Conservation (phyloP, 2,888 invertebrate genomes). For the Papilio protenor region DNA sequence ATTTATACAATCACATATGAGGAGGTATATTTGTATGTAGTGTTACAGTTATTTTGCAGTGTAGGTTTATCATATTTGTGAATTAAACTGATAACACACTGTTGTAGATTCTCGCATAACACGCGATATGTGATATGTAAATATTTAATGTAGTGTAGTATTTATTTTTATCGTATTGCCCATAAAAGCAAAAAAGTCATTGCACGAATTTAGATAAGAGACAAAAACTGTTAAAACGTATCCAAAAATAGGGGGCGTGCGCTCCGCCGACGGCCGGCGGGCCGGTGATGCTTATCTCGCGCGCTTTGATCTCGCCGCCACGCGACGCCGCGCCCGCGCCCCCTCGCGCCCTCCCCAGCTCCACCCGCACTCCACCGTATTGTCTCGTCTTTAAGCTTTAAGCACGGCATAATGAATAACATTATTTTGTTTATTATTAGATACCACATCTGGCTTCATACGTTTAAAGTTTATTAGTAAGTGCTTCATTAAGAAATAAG, state of each 20-base stretch:
- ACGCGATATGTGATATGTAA: slow-evolving; percentile 44
- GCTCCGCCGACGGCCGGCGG: slow-evolving; percentile 67
- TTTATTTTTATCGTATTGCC: slow-evolving; percentile 50
- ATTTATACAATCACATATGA: background rate
- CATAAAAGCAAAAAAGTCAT: slow-evolving; percentile 60
- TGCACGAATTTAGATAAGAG: slow-evolving; percentile 58
- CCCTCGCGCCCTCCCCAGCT: slow-evolving; percentile 53
- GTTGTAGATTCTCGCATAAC: slow-evolving; percentile 20
- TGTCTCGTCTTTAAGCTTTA: slow-evolving; percentile 57
- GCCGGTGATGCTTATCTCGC: slow-evolving; percentile 73
- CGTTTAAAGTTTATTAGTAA: slow-evolving; percentile 1
- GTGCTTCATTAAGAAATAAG: slow-evolving; percentile 12
- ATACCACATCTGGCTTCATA: slow-evolving; percentile 2
- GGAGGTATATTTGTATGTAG: background rate
- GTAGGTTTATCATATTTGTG: slow-evolving; percentile 1
- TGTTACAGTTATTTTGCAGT: background rate
- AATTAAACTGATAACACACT: slow-evolving; percentile 29
- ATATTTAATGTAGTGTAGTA: slow-evolving; percentile 43
- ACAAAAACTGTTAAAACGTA: slow-evolving; percentile 70
- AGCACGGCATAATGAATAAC: slow-evolving; percentile 44
- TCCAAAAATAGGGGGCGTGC: slow-evolving; percentile 71
- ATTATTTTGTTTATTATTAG: slow-evolving; percentile 41
- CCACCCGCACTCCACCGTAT: slow-evolving; percentile 60
- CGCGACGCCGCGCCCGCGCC: slow-evolving; percentile 52
- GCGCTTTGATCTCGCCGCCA: slow-evolving; percentile 73